Base-by-base conservation (phyloP, 2,888 invertebrate species). In the Hemicrepidius hirtus region DNA sequence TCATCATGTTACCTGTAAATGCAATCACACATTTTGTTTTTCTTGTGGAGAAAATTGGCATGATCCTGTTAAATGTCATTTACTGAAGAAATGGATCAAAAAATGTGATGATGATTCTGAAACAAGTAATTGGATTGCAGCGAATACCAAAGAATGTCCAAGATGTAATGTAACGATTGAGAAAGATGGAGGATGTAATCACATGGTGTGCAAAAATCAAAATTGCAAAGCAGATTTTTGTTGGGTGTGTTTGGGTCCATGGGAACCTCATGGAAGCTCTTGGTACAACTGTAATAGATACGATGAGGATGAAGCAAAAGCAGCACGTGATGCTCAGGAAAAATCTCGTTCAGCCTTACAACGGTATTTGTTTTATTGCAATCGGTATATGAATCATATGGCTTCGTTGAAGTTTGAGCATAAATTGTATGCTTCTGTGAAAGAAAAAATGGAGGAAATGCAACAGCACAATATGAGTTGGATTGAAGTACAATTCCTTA, bases 371-470 rank as follows among this genome's bases (percentile, higher is more conserved):
- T 98, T 98, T 89, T 99, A 99, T 88, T 99, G 97, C 88, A 98
- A 98, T 88, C 94, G 99, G 74, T 99, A 98, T 87, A 97, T 98
- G 96, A 99, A 99, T 88, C 99, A 99, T 88, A 97, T 97, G 96
- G 97, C 98, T 87, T 97, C 97, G 78, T 90, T 99, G 83, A 97
- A 97, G 87, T 97, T 99, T 88, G 99, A 99, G 89, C 94, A 94
- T 87, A 98, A 98, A 90, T 90, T 99, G 70, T 98, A 98, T 88
- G 95, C 97, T 6, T 95, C 95, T 73, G 95, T 98, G 71, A 97
- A 97, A 87, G 94, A 95, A 85, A 99, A 99, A 90, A 99, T 99
- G 98, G 98, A 98, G 86, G 98, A 98, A 88, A 98, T 99, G 98
- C 99, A 99, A 86, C 97, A 97, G 85, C 97, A 97, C 86, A 97